Conservation (phyloP, 2,113 vertebrate genomes). For the Anser brachyrhynchus region DNA sequence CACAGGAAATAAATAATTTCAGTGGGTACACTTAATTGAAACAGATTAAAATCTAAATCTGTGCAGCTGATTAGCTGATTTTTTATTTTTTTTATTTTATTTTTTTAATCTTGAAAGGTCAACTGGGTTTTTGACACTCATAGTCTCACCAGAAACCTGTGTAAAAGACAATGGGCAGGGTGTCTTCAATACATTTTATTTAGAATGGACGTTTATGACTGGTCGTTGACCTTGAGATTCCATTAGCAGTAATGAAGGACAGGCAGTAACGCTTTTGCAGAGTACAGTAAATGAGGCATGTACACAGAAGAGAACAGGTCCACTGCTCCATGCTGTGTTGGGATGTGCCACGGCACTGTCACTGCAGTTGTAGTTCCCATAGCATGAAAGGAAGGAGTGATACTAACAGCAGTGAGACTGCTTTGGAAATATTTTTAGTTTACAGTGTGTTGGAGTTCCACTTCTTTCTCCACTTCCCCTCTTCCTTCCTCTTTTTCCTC, state of each 20-base stretch:
- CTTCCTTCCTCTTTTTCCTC: not conserved
- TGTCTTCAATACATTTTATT: slow-evolving; percentile 74
- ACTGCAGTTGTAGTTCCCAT: not conserved
- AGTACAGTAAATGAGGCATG: slow-evolving; percentile 64
- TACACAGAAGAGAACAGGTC: not conserved
- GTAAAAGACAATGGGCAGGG: slow-evolving; percentile 62
- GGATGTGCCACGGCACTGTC: not conserved
- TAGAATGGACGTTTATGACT: slow-evolving; percentile 74
- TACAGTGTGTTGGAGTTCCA: not conserved
- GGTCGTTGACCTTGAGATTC: slow-evolving; percentile 78
- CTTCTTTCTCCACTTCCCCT: not conserved
- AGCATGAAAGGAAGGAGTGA: not conserved
- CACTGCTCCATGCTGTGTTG: not conserved
- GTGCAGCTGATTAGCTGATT: slow-evolving; percentile 25
- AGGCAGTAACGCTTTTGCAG: not conserved
- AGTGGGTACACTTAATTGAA: slow-evolving; percentile 53
- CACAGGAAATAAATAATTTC: slow-evolving; percentile 35
- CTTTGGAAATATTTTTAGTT: not conserved
- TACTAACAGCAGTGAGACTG: not conserved
- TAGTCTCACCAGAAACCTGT: slow-evolving; percentile 64
- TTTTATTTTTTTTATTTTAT: not conserved
- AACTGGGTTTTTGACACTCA: slow-evolving; percentile 66
- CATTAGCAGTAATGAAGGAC: slow-evolving; percentile 79
- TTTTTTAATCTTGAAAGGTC: slow-evolving; percentile 72
- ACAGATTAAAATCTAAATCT: slow-evolving; percentile 67